phyloP scores from a whole-genome alignment of 2,113 vertebrate species.

The Campylomormyrus numenius region DNA sequence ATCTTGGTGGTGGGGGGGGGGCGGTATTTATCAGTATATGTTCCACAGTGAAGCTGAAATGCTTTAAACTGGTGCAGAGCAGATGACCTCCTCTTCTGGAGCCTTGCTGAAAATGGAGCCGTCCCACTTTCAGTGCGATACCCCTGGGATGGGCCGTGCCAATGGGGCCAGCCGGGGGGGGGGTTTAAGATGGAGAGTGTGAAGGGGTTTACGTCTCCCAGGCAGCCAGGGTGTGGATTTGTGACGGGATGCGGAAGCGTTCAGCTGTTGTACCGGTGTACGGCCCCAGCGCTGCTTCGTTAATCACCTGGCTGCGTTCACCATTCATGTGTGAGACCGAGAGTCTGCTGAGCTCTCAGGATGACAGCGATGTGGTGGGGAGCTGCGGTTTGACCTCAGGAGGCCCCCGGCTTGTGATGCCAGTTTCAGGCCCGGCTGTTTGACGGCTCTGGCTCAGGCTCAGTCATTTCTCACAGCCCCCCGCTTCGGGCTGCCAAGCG shows the following conservation, averaged over 20 bases:
- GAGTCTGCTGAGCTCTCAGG: neutral
- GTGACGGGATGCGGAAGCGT: neutral
- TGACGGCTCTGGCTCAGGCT: neutral
- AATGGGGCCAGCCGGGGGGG: neutral
- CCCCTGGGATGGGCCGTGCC: neutral
- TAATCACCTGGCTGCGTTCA: neutral
- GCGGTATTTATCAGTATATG: slow-evolving; percentile 14
- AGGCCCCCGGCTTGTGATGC: neutral
- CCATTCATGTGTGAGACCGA: neutral
- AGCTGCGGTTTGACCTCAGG: neutral
- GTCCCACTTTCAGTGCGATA: slow-evolving; percentile 53
- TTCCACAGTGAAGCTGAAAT: neutral
- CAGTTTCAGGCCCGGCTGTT: neutral
- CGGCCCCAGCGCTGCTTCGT: neutral
- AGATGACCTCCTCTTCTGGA: slow-evolving; percentile 42
- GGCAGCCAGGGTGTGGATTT: neutral
- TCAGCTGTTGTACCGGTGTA: neutral
- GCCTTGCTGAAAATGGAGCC: slow-evolving; percentile 52
- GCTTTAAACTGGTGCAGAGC: slow-evolving; percentile 23
- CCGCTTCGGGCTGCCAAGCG: neutral
- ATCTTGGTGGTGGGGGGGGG: neutral
- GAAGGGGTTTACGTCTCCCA: neutral
- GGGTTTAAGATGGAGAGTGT: neutral
- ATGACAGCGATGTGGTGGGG: neutral
- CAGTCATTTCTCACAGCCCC: neutral